Base-by-base conservation (phyloP, 2,888 invertebrate genomes). In the Patella depressa region DNA sequence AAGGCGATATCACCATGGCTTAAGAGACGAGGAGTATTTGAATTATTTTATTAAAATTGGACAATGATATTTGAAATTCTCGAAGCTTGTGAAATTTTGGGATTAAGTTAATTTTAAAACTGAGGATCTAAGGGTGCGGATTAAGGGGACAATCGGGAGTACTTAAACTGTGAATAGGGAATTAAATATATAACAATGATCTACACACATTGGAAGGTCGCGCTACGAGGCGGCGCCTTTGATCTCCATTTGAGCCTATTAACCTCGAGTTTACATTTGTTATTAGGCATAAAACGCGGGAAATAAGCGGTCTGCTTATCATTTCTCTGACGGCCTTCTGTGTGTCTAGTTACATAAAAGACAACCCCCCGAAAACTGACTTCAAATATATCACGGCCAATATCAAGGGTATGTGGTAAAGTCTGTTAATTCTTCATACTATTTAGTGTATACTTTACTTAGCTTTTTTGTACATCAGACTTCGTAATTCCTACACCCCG, bases 211-310 rank as follows among this genome's bases (percentile, higher is more conserved):
- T 65, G 65, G 24, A 65, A 65, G 65, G 65, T 65, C 65, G 65
- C 45, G n/a, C 53, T 24, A 71, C 75, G 34, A 70, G 71, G 53
- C 24, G 24, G 53, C 24, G 65, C 9, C 75, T 75, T 75, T 75
- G 70, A 75, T 71, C 70, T 75, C 54, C 57, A 70, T 29, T 54
- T 71, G 70, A 29, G 75, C 75, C 75, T 75, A 70, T 75, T 75
- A 75, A 71, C 75, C 71, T 53, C 53, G 3, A 69, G 75, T 75
- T 75, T 75, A 71, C 54, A 19, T 34, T 71, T 70, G 70, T 19
- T 75, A 75, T 75, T 75, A 75, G 24, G 65, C 19, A 19, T 65
- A 65, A 65, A 65, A 65, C 65, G 65, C 65, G 65, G 65, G 65
- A 65, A 65, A 65, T 65, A 24, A 19, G 65, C 65, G 19, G 19